A percentile compares a stretch with the other conserved stretches of the same genome.
Conservation (phyloP, 2,888 invertebrate species). For the Orchesellides sinensis region DNA sequence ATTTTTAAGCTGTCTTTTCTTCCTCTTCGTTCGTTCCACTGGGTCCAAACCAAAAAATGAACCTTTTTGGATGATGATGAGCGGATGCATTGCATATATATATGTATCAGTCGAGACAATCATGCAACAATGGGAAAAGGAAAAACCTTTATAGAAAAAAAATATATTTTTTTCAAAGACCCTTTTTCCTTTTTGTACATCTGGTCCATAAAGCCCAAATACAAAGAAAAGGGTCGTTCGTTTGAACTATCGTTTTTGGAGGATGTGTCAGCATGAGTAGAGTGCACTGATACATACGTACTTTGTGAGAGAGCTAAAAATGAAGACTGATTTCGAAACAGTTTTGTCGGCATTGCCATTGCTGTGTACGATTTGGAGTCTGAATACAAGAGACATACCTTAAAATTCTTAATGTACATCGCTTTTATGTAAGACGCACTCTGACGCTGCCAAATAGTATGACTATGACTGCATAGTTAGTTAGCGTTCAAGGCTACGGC, state of each 20-base stretch:
- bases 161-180: neutral
- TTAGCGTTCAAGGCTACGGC: no score
- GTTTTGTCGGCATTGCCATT: neutral
- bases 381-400: no score
- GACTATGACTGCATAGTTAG: no score
- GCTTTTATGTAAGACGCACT: neutral
- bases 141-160: constrained; percentile 1
- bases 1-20: neutral
- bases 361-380: no score
- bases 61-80: constrained; percentile 16
- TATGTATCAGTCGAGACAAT: neutral
- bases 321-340: constrained; percentile 19
- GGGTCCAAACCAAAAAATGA: neutral
- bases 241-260: no score
- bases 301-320: neutral
- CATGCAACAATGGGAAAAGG: constrained; percentile 22
- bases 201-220: constrained; percentile 22
- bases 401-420: no score
- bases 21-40: constrained; percentile 18
- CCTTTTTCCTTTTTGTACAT: constrained; percentile 24
- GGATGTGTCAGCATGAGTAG: constrained; percentile 5
- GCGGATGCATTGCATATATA: constrained; percentile 18
- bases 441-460: no score
- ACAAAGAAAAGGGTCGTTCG: neutral
- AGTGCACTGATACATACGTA: no score